Evolutionary conservation across 2,797 vertebrate genomes (phyloP), one percentile per base, ranked within the genome.

Genomic region (Enteromius treurensis): DNA sequence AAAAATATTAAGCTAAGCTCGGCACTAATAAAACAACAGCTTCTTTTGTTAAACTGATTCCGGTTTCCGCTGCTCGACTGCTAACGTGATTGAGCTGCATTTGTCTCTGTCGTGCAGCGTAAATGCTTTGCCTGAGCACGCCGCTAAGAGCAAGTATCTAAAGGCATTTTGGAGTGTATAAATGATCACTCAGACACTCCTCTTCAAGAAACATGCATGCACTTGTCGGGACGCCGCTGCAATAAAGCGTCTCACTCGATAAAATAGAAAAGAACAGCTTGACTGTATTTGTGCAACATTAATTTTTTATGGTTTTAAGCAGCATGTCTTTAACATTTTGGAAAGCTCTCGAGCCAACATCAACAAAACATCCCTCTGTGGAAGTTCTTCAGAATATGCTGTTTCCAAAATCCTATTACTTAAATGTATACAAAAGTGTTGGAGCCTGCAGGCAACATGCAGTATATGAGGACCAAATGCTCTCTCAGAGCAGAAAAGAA

Each of bases 111-210:
- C 23, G 17, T 70, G 49, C 10, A 4, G 51, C 23, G 45, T 69
- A 32, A 80, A 64, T 49, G 45, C 58, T 74, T 83, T 85, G 80
- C 74, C 76, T 14, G 10, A 70, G 74, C 79, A 85, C 2, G 79
- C 71, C 29, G 5, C 65, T 40, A 23, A 42, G 51, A 71, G 71
- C 29, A 40, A 62, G 45, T 74, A 58, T 47, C 68, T 37, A 68
- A 83, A 58, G 69, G 58, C 64, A 26, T 79, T 78, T 55, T 64
- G 40, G 77, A 80, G 53, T 32, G 55, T 71, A 53, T 78, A 84
- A 87, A 84, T 49, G 65, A 81, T 85, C 60, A 77, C 79, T 65
- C 47, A 29, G 79, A 19, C 64, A 76, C 64, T 79, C 80, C 82
- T 84, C 58, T 70, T 76, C 10, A 65, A 67, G 13, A 85, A 73